A percentile compares a stretch with the other conserved stretches of the same genome.
These are phyloP conservation scores for Hormaphis cornu DNA, from an alignment of 1,140 invertebrate species.

Conservation along the genomic window DNA sequence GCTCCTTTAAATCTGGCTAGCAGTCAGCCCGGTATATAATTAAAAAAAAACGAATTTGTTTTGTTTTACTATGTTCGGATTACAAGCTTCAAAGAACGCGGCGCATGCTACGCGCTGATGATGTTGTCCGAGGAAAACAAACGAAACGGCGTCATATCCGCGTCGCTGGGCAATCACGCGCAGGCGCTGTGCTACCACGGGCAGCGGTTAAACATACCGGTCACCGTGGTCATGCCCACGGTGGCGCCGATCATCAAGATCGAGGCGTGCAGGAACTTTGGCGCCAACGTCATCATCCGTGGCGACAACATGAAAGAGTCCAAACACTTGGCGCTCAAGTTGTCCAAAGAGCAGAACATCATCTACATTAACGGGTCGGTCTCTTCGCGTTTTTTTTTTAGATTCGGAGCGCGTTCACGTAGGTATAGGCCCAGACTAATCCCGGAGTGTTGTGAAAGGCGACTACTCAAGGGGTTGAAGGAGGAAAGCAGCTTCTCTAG, in stretches of 20 bases:
- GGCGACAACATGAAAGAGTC: conserved; percentile 80
- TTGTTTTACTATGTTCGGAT: too few relatives aligned
- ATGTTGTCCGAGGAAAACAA: conserved; percentile 64
- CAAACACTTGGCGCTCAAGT: conserved; percentile 62
- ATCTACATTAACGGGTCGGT: conserved; percentile 77
- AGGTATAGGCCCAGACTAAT: too few relatives aligned
- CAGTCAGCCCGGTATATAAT: background rate
- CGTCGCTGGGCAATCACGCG: conserved; percentile 87
- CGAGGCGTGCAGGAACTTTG: conserved; percentile 69
- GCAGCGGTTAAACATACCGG: conserved; percentile 63
- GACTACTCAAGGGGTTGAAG: too few relatives aligned
- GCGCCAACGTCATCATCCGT: conserved; percentile 73
- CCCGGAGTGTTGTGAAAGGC: too few relatives aligned
- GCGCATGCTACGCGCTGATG: conserved; percentile 74
- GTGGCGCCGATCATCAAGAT: conserved; percentile 91
- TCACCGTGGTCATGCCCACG: conserved; percentile 89
- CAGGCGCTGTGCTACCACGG: conserved; percentile 82
- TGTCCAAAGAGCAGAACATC: conserved; percentile 59
- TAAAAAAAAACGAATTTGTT: background rate
- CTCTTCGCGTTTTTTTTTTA: too few relatives aligned
- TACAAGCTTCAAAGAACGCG: conserved; percentile 91
- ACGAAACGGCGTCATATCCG: conserved; percentile 73
- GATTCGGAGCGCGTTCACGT: too few relatives aligned
- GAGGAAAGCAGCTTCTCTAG: too few relatives aligned
- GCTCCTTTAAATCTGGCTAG: too few relatives aligned